Base-by-base conservation (phyloP, 2,797 vertebrate species). In the Pseudochromis fuscus region DNA sequence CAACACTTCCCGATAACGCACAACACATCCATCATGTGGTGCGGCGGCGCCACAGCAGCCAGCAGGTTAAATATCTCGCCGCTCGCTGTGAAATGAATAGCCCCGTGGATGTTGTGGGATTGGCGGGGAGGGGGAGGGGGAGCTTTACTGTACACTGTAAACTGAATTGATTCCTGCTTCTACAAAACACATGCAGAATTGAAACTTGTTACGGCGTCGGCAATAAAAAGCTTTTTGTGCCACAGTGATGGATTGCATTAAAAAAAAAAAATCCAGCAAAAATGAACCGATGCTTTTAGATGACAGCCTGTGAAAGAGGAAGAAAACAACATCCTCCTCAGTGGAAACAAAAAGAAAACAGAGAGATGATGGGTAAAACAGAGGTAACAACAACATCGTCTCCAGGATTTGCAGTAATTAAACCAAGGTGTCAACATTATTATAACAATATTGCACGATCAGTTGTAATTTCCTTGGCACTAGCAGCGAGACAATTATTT, bases 111-210 rank as follows among this genome's bases (percentile, higher is more conserved):
- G 35, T 49, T 49, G 60, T 18, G 25, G 55, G 44, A 59, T 31
- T 37, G 49, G 4, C 33, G 24, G 19, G 73, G 66, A 82, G 52
- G 69, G 80, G 52, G 69, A 83, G 74, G 48, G n/a, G 56, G 16
- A 70, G 59, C 60, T 75, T 70, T 56, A 63, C 57, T 58, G 23
- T 31, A 46, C 18, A 15, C 52, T 52, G 25, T 67, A 67, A 77
- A 59, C 52, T 35, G 40, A 76, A 81, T 57, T 27, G 64, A 72
- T 67, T 78, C 50, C 48, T 35, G 7, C 53, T 23, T 59, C 49
- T 31, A 33, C 60, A 60, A 53, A n/a, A 74, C 60, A 44, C 40
- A 58, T 46, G 44, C 28, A 24, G n/a, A 45, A 6, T 59, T 64
- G 35, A 66, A 64, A 52, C 21, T 42, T 50, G 30, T 66, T 68